These are phyloP conservation scores for Rhogogaster chlorosoma DNA, from an alignment of 2,888 invertebrate species.

Conservation along the genomic window DNA sequence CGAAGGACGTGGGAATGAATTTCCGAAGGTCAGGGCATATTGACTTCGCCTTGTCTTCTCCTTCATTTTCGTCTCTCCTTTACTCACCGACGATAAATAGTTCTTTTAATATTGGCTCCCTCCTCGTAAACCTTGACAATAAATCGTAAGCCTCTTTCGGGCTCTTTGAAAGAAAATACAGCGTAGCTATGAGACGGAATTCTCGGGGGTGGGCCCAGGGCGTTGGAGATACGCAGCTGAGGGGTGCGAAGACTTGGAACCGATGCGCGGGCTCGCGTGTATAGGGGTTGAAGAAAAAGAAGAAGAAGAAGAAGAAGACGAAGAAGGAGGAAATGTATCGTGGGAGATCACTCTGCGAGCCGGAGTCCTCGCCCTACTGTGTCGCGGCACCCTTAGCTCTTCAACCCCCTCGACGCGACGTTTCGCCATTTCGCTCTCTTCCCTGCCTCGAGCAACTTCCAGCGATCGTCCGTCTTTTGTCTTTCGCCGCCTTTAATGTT, in stretches of 20 bases:
- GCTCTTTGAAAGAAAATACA: constrained; percentile 31
- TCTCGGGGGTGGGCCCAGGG: constrained; percentile 1
- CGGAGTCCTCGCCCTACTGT: constrained; percentile 3
- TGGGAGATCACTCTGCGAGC: constrained; percentile 25
- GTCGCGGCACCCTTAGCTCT: not conserved
- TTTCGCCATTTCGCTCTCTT: constrained; percentile 21
- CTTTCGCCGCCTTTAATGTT: constrained; percentile 42
- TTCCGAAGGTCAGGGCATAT: constrained; percentile 7
- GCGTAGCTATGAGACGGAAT: not conserved
- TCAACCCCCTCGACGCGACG: constrained; percentile 1
- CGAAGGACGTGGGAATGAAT: not conserved
- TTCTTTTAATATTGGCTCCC: constrained; percentile 45
- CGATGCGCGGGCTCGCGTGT: not conserved
- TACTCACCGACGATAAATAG: constrained; percentile 30
- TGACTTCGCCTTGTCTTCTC: constrained; percentile 1
- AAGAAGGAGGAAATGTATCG: constrained; percentile 11
- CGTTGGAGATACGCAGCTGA: not conserved
- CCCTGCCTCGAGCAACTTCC: constrained; percentile 5
- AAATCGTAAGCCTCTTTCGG: constrained; percentile 39
- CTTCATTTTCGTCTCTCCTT: not conserved
- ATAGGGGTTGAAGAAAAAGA: constrained; percentile 7
- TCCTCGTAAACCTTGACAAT: constrained; percentile 30
- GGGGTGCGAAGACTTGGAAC: constrained; percentile 2
- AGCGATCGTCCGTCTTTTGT: constrained; percentile 48
- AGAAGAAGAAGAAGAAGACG: not conserved